Evolutionary conservation across 2,113 vertebrate species (phyloP).

Genomic region (Etheostoma spectabile): DNA sequence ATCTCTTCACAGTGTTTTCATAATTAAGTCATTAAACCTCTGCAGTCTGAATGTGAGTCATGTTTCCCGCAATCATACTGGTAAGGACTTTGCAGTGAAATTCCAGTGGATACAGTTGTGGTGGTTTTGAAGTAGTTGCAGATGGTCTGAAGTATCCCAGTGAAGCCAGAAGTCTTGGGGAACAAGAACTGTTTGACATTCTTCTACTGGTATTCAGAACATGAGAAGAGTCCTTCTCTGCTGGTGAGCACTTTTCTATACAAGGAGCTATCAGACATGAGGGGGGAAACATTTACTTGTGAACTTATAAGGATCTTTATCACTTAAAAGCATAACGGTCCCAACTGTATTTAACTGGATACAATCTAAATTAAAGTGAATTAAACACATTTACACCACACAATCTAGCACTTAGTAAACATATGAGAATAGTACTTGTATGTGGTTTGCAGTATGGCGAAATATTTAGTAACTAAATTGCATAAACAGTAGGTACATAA

Average conservation of each 20-base stretch:
- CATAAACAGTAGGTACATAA: background rate
- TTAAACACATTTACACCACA: background rate
- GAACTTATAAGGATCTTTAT: conserved; percentile 20
- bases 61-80: conserved; percentile 12
- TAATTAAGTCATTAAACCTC: conserved; percentile 3
- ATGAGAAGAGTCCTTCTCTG: conserved; percentile 4
- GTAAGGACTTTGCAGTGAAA: conserved; percentile 21
- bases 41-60: background rate
- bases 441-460: background rate
- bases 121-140: conserved; percentile 41
- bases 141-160: conserved; percentile 31
- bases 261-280: conserved; percentile 21
- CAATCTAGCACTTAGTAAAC: too few species aligned
- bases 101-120: conserved; percentile 19
- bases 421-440: too few species aligned
- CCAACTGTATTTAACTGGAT: background rate
- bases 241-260: conserved; percentile 2
- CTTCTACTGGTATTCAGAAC: conserved; percentile 9
- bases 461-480: background rate
- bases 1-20: background rate
- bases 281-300: background rate
- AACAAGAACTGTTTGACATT: conserved; percentile 11
- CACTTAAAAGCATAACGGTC: background rate
- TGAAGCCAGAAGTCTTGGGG: conserved; percentile 9
- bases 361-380: background rate